Evolutionary conservation across 2,888 invertebrate species (phyloP).

Genomic region (Luffia ferchaultella): DNA sequence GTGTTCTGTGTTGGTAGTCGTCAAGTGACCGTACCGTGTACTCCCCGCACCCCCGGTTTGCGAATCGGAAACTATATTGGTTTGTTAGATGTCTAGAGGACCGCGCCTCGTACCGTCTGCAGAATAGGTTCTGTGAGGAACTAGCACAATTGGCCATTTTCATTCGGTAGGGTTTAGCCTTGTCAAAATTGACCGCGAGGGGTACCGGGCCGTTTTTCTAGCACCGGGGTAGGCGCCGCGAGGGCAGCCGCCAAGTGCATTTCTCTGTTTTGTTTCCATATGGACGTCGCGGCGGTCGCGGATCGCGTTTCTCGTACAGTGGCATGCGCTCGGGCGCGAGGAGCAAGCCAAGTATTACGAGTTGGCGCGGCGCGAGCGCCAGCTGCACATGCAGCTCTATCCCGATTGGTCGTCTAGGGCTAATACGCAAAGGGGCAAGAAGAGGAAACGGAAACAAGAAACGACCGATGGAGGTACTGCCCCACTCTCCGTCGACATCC

Average conservation of each 20-base stretch:
- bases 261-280: conserved; percentile 65
- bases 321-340: conserved; percentile 99
- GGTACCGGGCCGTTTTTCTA: conserved; percentile 74
- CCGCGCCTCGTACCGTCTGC: conserved; percentile 55
- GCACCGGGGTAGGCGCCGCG: conserved; percentile 68
- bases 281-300: conserved; percentile 38
- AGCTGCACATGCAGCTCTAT: conserved; percentile 99
- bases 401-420: conserved; percentile 99
- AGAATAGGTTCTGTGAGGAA: conserved; percentile 68
- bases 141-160: conserved; percentile 59
- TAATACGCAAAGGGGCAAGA: conserved; percentile 99
- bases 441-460: conserved; percentile 99
- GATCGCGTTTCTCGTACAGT: conserved; percentile 85
- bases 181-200: conserved; percentile 57
- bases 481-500: conserved; percentile 48
- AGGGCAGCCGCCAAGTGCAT: conserved; percentile 50
- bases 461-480: conserved; percentile 95
- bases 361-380: conserved; percentile 97
- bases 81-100: conserved; percentile 61
- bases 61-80: conserved; percentile 58
- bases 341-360: conserved; percentile 99
- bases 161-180: conserved; percentile 33
- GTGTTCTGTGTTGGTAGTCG: conserved; percentile 63
- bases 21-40: conserved; percentile 56
- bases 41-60: conserved; percentile 43